Conservation (phyloP, 1,140 invertebrate species). For the Subanguina moxae region DNA sequence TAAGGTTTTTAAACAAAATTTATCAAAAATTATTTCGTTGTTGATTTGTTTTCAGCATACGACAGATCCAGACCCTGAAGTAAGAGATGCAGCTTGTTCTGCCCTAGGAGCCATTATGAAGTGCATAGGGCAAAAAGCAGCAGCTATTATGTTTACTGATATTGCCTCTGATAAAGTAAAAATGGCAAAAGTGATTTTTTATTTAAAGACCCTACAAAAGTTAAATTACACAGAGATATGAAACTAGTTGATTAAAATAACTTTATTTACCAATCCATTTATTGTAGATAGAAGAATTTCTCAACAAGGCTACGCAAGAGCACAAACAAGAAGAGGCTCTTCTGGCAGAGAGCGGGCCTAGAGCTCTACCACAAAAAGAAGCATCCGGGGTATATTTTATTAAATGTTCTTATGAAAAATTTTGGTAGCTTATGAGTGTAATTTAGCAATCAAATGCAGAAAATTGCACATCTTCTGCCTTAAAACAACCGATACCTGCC, state of each 20-base stretch:
- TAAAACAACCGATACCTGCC: neutral
- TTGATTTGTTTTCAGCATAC: constrained; percentile 33
- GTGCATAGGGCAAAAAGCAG: constrained; percentile 84
- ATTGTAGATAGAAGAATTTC: constrained; percentile 10
- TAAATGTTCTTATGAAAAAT: too few relatives aligned
- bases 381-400: neutral
- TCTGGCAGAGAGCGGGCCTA: neutral
- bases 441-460: neutral
- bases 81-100: constrained; percentile 65
- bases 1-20: constrained; percentile 12
- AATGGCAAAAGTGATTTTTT: constrained; percentile 72
- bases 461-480: neutral
- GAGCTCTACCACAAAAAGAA: neutral
- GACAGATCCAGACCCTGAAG: constrained; percentile 53
- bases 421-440: too few relatives aligned
- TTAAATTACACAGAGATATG: too few relatives aligned
- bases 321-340: constrained; percentile 1
- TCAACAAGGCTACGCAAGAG: neutral
- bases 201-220: too few relatives aligned
- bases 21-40: constrained; percentile 11
- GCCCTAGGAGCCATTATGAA: constrained; percentile 88
- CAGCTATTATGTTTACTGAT: constrained; percentile 78
- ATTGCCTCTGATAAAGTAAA: constrained; percentile 76
- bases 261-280: neutral
- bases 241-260: too few relatives aligned